A percentile compares a stretch with the other conserved stretches of the same genome.
Evolutionary conservation across 2,797 vertebrate species (phyloP).

Genomic region (Cyclura pinguis): DNA sequence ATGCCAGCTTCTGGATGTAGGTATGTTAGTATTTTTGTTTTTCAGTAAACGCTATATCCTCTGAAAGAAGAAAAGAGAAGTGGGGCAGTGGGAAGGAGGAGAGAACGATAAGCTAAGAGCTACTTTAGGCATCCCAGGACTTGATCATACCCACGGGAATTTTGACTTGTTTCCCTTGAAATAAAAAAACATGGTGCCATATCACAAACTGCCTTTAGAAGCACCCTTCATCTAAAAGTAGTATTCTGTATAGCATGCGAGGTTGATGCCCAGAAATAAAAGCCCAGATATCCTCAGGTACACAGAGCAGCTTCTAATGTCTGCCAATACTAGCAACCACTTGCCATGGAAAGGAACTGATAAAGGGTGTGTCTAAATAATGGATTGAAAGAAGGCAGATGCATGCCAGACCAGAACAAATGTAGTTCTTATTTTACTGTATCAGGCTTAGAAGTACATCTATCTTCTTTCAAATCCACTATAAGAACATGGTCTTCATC

Average conservation of each 20-base stretch:
- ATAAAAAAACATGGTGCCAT: neutral
- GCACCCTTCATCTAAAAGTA: neutral
- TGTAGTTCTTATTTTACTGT: no score
- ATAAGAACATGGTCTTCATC: neutral
- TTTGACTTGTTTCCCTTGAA: neutral
- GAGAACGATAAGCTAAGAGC: neutral
- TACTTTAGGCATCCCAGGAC: neutral
- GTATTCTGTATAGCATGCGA: neutral
- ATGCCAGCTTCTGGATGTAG: conserved; percentile 22
- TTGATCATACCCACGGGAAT: neutral
- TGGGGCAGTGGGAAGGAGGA: neutral
- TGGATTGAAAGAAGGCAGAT: neutral
- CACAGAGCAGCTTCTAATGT: neutral
- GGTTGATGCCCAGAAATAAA: neutral
- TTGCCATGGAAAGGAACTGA: neutral
- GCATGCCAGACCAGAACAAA: neutral
- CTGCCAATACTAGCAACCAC: neutral
- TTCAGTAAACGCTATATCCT: neutral
- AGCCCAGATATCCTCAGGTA: neutral
- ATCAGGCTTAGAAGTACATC: neutral
- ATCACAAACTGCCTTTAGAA: neutral
- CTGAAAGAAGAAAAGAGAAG: no score
- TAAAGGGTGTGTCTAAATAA: neutral
- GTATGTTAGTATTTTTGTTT: neutral
- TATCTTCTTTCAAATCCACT: neutral